phyloP scores from a whole-genome alignment of 2,888 invertebrate species.

The Mycalesis mineus region DNA sequence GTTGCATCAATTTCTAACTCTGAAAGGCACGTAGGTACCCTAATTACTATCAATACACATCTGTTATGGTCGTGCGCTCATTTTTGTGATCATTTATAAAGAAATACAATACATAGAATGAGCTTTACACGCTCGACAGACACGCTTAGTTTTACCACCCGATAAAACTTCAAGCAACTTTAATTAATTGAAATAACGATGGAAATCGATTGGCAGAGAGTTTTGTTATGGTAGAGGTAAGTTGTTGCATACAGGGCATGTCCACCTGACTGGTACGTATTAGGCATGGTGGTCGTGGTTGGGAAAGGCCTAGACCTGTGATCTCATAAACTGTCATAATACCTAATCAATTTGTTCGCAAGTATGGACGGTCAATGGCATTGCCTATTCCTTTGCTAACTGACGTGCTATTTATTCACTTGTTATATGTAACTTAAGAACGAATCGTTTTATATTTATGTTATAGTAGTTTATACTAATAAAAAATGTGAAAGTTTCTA shows the following conservation, averaged over 20 bases:
- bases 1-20: not conserved
- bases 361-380: conserved; percentile 21
- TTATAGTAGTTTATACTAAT: too few relatives aligned
- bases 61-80: conserved; percentile 56
- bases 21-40: conserved; percentile 3
- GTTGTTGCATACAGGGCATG: conserved; percentile 43
- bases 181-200: conserved; percentile 24
- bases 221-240: conserved; percentile 11
- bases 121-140: conserved; percentile 53
- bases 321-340: conserved; percentile 29
- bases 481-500: too few relatives aligned
- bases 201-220: conserved; percentile 10
- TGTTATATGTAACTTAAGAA: conserved; percentile 15
- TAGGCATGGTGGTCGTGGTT: conserved; percentile 59
- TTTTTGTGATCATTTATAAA: conserved; percentile 63
- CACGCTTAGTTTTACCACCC: conserved; percentile 22
- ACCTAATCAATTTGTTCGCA: conserved; percentile 18
- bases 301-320: conserved; percentile 44
- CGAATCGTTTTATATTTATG: too few relatives aligned
- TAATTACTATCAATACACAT: conserved; percentile 26
- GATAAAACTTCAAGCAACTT: conserved; percentile 16
- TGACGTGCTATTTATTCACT: conserved; percentile 10
- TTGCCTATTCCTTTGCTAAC: conserved; percentile 19
- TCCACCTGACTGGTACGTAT: conserved; percentile 65
- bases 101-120: conserved; percentile 60